phyloP scores from a whole-genome alignment of 2,888 invertebrate species.

The Hyposoter dolosus region DNA sequence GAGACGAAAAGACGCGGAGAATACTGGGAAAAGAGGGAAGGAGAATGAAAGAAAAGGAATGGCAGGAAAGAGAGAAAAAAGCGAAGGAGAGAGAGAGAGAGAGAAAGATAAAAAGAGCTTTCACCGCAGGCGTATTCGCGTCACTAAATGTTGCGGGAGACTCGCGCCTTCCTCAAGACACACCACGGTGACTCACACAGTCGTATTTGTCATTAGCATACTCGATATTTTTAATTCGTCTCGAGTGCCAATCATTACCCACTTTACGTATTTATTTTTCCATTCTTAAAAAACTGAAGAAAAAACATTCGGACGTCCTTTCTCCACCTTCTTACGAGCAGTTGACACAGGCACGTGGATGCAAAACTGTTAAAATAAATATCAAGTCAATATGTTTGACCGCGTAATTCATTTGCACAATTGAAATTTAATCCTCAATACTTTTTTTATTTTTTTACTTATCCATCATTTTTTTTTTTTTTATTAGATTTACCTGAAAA shows the following conservation, averaged over 20 bases:
- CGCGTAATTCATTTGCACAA: not conserved
- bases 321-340: not conserved
- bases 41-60: not conserved
- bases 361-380: not conserved
- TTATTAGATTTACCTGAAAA: not conserved
- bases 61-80: not conserved
- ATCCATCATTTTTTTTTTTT: not conserved
- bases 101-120: constrained; percentile 20
- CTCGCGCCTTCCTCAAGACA: constrained; percentile 20
- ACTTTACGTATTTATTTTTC: constrained; percentile 9
- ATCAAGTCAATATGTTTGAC: not conserved
- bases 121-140: constrained; percentile 31
- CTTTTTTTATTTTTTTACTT: not conserved
- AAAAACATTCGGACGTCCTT: not conserved
- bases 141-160: constrained; percentile 1
- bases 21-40: not conserved
- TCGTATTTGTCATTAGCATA: constrained; percentile 34
- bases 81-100: not conserved
- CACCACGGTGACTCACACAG: constrained; percentile 35
- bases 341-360: not conserved
- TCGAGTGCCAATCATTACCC: constrained; percentile 10
- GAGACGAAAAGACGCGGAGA: constrained; percentile 1
- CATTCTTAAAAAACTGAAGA: not conserved
- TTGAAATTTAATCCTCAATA: not conserved
- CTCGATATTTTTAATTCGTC: constrained; percentile 25